These are phyloP conservation scores for Sebastes umbrosus DNA, from an alignment of 2,797 vertebrate species.

Conservation along the genomic window DNA sequence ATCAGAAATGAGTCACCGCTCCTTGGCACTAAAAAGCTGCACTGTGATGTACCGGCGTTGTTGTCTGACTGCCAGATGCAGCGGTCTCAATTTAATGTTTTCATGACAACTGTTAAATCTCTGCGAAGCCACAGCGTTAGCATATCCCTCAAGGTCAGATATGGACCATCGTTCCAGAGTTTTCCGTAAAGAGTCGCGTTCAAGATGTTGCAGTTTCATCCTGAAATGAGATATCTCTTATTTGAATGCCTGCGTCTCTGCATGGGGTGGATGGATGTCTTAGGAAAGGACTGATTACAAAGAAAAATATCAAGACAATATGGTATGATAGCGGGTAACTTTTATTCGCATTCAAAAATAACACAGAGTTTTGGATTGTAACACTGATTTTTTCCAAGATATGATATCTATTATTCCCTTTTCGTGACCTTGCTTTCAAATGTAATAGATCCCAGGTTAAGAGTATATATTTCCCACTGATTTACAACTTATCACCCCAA, in stretches of 20 bases:
- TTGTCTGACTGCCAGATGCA: slow-evolving; percentile 79
- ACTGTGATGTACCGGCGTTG: slow-evolving; percentile 75
- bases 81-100: slow-evolving; percentile 72
- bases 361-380: background rate
- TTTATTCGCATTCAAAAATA: background rate
- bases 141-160: slow-evolving; percentile 71
- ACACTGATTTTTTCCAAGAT: background rate
- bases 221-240: slow-evolving; percentile 48
- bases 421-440: slow-evolving; percentile 5
- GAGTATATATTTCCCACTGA: slow-evolving; percentile 12
- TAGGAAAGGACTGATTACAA: slow-evolving; percentile 2
- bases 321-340: background rate
- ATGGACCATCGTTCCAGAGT: slow-evolving; percentile 37
- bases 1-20: slow-evolving; percentile 82
- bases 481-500: slow-evolving; percentile 59
- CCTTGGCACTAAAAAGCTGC: slow-evolving; percentile 54
- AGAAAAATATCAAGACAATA: background rate
- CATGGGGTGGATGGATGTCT: slow-evolving; percentile 12
- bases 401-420: background rate
- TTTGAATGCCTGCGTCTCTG: slow-evolving; percentile 8
- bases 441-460: slow-evolving; percentile 38
- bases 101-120: slow-evolving; percentile 78
- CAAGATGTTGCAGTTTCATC: slow-evolving; percentile 60
- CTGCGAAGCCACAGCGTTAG: slow-evolving; percentile 63
- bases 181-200: slow-evolving; percentile 44